Evolutionary conservation across 2,888 invertebrate species (phyloP), one percentile per base, ranked within the genome.

Genomic region (Halictus ligatus): DNA sequence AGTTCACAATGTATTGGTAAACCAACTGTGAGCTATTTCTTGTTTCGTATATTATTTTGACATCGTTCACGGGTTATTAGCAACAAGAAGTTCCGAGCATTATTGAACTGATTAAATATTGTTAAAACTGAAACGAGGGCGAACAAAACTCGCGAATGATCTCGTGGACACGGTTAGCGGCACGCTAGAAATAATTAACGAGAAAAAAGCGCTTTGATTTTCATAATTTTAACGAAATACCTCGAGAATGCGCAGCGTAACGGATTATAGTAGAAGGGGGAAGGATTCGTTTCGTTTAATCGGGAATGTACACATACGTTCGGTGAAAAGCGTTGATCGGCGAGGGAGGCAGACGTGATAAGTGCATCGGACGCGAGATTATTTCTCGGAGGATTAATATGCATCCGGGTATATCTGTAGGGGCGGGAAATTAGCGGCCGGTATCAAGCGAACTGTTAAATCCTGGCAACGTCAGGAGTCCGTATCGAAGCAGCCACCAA

Each of bases 401-500:
- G 75, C 60, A 21, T 40, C 69, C 69, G n/a, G 35, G 35, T 40
- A 21, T 18, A 21, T 18, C 40, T 40, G 1, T 69, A 21, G 21
- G 69, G 48, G 35, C 29, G 72, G 48, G 48, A 43, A 83, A 83
- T 83, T 83, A 83, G 64, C 75, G 10, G 43, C 12, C 72, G 75
- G 29, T 72, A 54, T 35, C 75, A 83, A 81, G 76, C 72, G 83
- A 83, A 81, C 83, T 76, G 83, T 83, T 83, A 81, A 83, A 76
- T 76, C 50, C 75, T 81, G 75, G 81, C 83, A 83, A 12, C 83
- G 75, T 21, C 74, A 15, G 46, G 77, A 58, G n/a, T 64, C 60
- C 75, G 78, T 72, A 75, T 75, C 58, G 40, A 35, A 3, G 40
- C 60, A 3, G 25, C 48, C 15, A 7, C n/a, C 71, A 35, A n/a